Conservation (phyloP, 2,797 vertebrate species). For the Mormyrops boulengeri region DNA sequence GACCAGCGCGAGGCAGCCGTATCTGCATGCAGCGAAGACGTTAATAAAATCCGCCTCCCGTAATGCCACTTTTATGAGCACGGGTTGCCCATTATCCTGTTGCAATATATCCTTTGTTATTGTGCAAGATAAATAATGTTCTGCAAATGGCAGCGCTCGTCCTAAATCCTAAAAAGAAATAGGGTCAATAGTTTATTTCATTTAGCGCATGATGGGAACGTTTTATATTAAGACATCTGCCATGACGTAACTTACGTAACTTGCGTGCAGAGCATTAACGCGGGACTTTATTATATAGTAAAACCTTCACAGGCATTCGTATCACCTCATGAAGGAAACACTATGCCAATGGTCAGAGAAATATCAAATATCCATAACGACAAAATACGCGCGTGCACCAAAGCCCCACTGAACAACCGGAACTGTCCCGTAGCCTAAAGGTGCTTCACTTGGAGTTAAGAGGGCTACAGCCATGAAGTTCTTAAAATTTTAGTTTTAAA, state of each 20-base stretch:
- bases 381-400: neutral
- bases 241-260: conserved; percentile 56
- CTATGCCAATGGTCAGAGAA: neutral
- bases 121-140: conserved; percentile 21
- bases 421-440: neutral
- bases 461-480: neutral
- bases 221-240: conserved; percentile 70
- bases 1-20: neutral
- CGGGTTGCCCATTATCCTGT: conserved; percentile 19
- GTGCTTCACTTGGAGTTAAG: neutral
- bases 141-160: conserved; percentile 11
- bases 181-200: conserved; percentile 55
- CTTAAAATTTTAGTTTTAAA: neutral
- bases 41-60: conserved; percentile 54
- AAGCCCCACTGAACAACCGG: neutral
- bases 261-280: conserved; percentile 59
- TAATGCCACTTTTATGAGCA: conserved; percentile 58
- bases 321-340: conserved; percentile 13
- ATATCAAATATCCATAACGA: conserved; percentile 16
- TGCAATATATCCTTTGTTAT: conserved; percentile 20
- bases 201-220: conserved; percentile 60
- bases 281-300: conserved; percentile 58
- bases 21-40: conserved; percentile 14
- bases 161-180: conserved; percentile 30
- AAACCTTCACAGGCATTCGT: conserved; percentile 46